Percentiles rank a stretch among this genome's conserved stretches.
Evolutionary conservation across 1,140 invertebrate species (phyloP).

Genomic region (Musca vetustissima): DNA sequence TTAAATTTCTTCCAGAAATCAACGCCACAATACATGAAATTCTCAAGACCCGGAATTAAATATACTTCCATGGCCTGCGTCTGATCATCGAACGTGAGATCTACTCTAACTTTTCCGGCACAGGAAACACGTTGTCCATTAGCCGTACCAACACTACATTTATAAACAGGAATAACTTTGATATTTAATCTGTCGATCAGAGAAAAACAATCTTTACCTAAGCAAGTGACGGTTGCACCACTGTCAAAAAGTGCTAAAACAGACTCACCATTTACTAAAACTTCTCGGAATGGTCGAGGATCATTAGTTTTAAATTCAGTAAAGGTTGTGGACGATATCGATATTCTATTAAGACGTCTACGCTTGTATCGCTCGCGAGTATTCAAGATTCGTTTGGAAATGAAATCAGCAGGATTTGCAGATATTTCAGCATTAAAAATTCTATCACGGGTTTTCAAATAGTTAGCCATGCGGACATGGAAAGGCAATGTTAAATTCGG

Average conservation of each 20-base stretch:
- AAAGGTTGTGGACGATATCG: too few relatives aligned
- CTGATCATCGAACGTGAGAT: background rate
- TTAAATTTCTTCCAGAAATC: slow-evolving; percentile 28
- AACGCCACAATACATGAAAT: slow-evolving; percentile 12
- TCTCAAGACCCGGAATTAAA: slow-evolving; percentile 12
- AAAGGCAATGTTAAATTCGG: background rate
- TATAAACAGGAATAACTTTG: background rate
- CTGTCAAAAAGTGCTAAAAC: slow-evolving; percentile 14
- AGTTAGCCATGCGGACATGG: background rate
- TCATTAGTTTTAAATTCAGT: too few relatives aligned
- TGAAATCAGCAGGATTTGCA: background rate
- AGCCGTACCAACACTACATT: slow-evolving; percentile 11
- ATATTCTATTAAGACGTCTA: too few relatives aligned
- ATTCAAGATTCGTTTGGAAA: background rate
- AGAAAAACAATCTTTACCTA: background rate
- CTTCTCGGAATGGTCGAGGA: background rate
- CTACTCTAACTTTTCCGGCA: background rate
- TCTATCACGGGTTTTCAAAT: background rate
- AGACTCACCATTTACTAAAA: background rate
- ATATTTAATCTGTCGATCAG: background rate
- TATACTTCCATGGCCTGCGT: background rate
- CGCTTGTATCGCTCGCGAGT: background rate
- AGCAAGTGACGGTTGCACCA: slow-evolving; percentile 9
- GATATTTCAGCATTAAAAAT: background rate
- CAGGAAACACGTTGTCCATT: background rate